phyloP scores from a whole-genome alignment of 2,113 vertebrate genomes.

The Myotis lucifugus region DNA sequence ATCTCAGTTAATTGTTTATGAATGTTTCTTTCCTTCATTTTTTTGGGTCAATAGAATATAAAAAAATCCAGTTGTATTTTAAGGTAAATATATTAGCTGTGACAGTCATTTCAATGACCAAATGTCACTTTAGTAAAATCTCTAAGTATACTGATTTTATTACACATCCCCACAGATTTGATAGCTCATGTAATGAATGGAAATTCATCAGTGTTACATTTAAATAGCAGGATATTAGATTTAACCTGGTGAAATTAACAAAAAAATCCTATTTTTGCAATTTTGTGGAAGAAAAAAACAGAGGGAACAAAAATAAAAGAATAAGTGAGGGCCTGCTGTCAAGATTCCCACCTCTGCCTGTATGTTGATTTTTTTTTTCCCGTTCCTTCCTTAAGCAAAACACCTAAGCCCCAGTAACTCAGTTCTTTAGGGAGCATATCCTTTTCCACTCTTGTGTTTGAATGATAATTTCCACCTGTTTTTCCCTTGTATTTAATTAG shows the following conservation, averaged over 20 bases:
- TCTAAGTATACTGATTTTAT: not conserved
- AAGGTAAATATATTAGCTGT: not conserved
- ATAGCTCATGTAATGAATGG: not conserved
- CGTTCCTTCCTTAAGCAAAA: not conserved
- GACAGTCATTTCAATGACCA: not conserved
- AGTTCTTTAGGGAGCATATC: not conserved
- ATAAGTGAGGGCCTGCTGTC: not conserved
- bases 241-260: not conserved
- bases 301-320: not conserved
- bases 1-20: not conserved
- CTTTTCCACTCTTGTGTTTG: not conserved
- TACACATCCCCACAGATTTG: not conserved
- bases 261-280: not conserved
- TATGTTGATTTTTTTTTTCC: not conserved
- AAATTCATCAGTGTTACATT: not conserved
- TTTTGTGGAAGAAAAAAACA: not conserved
- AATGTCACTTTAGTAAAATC: not conserved
- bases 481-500: conserved; percentile 28
- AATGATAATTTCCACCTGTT: conserved; percentile 34
- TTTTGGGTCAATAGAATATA: not conserved
- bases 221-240: not conserved
- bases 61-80: conserved; percentile 5
- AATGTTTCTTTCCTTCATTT: not conserved
- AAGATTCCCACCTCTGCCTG: not conserved
- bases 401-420: not conserved